These are phyloP conservation scores for Aromia moschata DNA, from an alignment of 2,888 invertebrate species.

Conservation along the genomic window DNA sequence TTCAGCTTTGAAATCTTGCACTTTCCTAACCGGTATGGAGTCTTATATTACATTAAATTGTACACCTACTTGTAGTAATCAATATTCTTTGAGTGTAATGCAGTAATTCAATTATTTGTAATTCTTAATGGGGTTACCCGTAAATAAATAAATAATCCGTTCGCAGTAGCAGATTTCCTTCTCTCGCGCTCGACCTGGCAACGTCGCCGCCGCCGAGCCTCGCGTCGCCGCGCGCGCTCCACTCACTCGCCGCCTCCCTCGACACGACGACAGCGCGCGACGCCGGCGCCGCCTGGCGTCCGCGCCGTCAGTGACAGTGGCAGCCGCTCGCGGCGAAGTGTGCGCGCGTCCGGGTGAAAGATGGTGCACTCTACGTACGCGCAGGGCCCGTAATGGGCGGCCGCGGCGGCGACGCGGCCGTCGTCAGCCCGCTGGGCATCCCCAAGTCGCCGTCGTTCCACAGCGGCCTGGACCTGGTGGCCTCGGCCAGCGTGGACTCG, in stretches of 20 bases:
- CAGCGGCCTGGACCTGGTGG: slow-evolving; percentile 84
- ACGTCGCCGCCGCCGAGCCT: slow-evolving; percentile 10
- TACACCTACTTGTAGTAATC: too few species aligned
- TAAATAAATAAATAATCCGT: too few species aligned
- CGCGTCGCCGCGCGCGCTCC: too few species aligned
- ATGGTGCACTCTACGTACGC: slow-evolving; percentile 63
- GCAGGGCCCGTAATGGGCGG: slow-evolving; percentile 60
- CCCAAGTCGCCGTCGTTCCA: slow-evolving; percentile 91
- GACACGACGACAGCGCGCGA: slow-evolving; percentile 15
- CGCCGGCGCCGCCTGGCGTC: slow-evolving; percentile 1
- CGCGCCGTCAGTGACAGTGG: slow-evolving; percentile 10
- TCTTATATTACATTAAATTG: too few species aligned
- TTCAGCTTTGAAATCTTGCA: too few species aligned
- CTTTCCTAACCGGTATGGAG: too few species aligned
- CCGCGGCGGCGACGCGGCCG: too few species aligned
- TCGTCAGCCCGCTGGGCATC: slow-evolving; percentile 65
- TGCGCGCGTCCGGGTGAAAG: slow-evolving; percentile 19
- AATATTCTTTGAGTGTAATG: too few species aligned
- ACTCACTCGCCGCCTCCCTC: slow-evolving; percentile 4
- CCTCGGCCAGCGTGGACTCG: slow-evolving; percentile 66
- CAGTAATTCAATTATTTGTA: too few species aligned
- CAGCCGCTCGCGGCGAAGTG: neutral
- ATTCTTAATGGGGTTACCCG: too few species aligned
- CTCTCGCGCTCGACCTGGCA: too few species aligned
- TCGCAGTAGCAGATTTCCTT: too few species aligned